Evolutionary conservation across 2,113 vertebrate genomes (phyloP).

Genomic region (Semnornis frantzii): DNA sequence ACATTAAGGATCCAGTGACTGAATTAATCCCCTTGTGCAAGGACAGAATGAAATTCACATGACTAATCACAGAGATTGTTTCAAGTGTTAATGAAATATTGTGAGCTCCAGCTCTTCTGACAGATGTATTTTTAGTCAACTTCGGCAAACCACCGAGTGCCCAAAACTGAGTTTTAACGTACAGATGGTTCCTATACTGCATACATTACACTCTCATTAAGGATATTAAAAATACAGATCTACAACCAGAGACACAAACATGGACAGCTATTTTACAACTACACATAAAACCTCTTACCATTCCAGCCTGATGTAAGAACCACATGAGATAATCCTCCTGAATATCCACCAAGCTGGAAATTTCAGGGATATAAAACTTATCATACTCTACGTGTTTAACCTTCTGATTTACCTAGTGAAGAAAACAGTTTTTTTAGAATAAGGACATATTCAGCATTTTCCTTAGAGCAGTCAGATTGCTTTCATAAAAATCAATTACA

Average conservation of each 20-base stretch:
- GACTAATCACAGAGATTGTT: background rate
- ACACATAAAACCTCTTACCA: slow-evolving; percentile 78
- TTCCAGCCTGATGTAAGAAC: slow-evolving; percentile 93
- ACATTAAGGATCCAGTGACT: slow-evolving; percentile 51
- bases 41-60: background rate
- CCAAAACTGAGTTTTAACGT: background rate
- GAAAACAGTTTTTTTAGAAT: background rate
- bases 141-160: background rate
- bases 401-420: slow-evolving; percentile 90
- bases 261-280: background rate
- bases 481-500: background rate
- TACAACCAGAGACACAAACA: background rate
- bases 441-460: background rate
- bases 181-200: background rate
- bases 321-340: slow-evolving; percentile 99
- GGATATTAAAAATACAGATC: slow-evolving; percentile 2
- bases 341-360: slow-evolving; percentile 94
- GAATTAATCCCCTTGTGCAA: slow-evolving; percentile 20
- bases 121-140: background rate
- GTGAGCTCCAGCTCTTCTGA: background rate
- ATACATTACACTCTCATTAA: background rate
- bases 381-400: slow-evolving; percentile 92
- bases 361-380: slow-evolving; percentile 94
- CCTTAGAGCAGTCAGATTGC: background rate
- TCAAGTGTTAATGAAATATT: background rate